Conservation (phyloP, 1,140 invertebrate genomes). For the Brachionus plicatilis region DNA sequence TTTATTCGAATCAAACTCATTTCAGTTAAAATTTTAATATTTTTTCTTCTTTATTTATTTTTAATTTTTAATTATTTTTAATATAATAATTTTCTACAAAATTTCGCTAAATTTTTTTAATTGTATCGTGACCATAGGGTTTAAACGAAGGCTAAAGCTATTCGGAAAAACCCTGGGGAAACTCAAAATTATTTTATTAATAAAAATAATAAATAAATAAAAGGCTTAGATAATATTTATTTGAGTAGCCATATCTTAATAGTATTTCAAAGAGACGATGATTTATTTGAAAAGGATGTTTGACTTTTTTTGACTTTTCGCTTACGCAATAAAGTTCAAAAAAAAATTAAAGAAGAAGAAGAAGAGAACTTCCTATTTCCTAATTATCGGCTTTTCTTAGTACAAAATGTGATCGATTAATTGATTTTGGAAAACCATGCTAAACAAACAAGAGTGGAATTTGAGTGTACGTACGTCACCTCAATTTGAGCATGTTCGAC, state of each 20-base stretch:
- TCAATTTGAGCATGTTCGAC: conserved; percentile 6
- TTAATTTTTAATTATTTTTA: no score
- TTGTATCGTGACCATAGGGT: no score
- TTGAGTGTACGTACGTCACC: conserved; percentile 1
- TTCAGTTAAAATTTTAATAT: no score
- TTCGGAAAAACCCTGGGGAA: no score
- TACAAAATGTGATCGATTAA: conserved; percentile 10
- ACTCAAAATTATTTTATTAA: no score
- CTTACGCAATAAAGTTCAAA: not conserved
- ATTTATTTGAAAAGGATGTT: not conserved
- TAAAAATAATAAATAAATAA: no score
- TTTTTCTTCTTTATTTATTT: no score
- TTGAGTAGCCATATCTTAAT: not conserved
- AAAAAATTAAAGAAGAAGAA: not conserved
- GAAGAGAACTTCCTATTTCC: not conserved
- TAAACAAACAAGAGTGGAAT: conserved; percentile 15
- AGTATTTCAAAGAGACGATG: not conserved
- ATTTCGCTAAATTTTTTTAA: no score
- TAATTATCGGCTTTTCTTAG: not conserved
- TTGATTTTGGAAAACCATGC: conserved; percentile 18
- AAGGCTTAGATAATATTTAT: not conserved
- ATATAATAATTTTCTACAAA: no score
- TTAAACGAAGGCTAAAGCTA: no score
- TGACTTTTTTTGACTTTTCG: not conserved
- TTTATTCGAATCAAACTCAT: no score